Conservation (phyloP, 2,888 invertebrate species). For the Lordiphosa fenestrarum region DNA sequence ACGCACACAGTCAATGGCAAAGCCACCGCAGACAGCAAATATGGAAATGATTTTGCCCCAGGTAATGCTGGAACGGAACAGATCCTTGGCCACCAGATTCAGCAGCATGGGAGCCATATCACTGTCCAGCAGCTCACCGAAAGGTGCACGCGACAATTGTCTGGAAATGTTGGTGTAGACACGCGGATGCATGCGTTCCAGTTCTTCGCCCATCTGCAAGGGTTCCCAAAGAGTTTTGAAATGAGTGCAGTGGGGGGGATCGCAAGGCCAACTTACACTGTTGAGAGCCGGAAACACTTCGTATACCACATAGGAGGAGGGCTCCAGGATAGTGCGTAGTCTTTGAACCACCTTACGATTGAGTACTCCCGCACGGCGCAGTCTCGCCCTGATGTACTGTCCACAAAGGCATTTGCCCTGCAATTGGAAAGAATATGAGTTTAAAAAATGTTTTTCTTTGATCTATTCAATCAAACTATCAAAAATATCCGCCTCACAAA, state of each 20-base stretch:
- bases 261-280: constrained; percentile 79
- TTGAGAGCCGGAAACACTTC: constrained; percentile 85
- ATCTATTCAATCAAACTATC: constrained; percentile 36
- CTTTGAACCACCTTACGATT: constrained; percentile 87
- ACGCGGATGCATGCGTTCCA: constrained; percentile 90
- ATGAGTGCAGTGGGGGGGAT: too few species aligned
- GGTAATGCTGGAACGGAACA: constrained; percentile 86
- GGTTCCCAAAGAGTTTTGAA: constrained; percentile 48
- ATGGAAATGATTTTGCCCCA: constrained; percentile 91
- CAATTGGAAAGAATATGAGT: constrained; percentile 7
- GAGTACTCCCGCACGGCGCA: constrained; percentile 87
- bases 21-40: constrained; percentile 90
- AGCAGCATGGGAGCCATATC: constrained; percentile 82
- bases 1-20: constrained; percentile 90
- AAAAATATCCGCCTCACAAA: constrained; percentile 40
- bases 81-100: constrained; percentile 86
- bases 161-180: constrained; percentile 87
- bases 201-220: constrained; percentile 83
- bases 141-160: constrained; percentile 85
- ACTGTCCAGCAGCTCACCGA: constrained; percentile 82
- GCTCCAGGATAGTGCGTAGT: constrained; percentile 83
- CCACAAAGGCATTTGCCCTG: constrained; percentile 87
- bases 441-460: constrained; percentile 33
- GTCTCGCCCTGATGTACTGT: constrained; percentile 87
- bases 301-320: constrained; percentile 81